Evolutionary conservation across 2,113 vertebrate genomes (phyloP).

Genomic region (Ptilorrhoa leucosticta): DNA sequence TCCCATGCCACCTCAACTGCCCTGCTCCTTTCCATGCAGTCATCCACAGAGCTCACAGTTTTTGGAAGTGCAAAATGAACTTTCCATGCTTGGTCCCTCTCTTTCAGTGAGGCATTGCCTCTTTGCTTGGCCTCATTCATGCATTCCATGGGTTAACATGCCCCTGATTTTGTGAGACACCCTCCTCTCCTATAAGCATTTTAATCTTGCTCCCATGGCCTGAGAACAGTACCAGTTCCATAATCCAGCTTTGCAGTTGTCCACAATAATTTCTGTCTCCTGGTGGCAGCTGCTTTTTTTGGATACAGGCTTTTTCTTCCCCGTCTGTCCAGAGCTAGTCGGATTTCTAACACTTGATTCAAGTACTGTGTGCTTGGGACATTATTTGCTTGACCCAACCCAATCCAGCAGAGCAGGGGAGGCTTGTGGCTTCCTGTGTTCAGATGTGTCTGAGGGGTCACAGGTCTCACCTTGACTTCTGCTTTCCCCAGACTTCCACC

Average conservation of each 20-base stretch:
- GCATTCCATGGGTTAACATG: neutral
- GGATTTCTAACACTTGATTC: neutral
- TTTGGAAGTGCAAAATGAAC: neutral
- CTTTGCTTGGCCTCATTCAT: neutral
- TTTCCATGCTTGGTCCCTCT: neutral
- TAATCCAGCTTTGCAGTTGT: neutral
- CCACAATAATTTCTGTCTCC: neutral
- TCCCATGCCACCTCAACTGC: neutral
- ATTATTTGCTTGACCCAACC: neutral
- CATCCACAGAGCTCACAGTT: neutral
- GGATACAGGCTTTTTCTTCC: neutral
- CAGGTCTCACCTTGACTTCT: neutral
- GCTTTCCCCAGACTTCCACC: neutral
- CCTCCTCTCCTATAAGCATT: neutral
- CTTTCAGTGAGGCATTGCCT: neutral
- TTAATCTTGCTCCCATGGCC: neutral
- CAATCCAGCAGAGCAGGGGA: neutral
- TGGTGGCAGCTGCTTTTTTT: neutral
- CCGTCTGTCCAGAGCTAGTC: neutral
- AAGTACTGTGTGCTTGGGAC: neutral
- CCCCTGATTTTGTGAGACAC: neutral
- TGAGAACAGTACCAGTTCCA: neutral
- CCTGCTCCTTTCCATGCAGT: neutral
- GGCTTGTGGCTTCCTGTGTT: rapidly evolving
- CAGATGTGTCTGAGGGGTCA: neutral